Evolutionary conservation across 2,888 invertebrate genomes (phyloP).

Genomic region (Tetropium fuscum): DNA sequence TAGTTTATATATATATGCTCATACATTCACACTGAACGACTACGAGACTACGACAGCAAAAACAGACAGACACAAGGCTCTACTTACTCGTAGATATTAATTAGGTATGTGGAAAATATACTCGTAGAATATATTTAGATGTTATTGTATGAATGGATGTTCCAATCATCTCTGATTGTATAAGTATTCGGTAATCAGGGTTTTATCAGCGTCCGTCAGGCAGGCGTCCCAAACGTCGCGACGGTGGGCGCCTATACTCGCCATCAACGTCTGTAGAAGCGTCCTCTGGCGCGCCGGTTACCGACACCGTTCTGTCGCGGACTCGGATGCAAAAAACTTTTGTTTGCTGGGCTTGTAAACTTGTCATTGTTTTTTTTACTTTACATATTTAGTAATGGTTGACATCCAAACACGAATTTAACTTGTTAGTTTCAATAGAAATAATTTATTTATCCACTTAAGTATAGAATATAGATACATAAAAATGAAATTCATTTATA

Average conservation of each 20-base stretch:
- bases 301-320: constrained; percentile 51
- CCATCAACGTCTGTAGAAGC: constrained; percentile 56
- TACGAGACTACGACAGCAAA: too few relatives aligned
- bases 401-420: too few relatives aligned
- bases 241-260: constrained; percentile 54
- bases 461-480: too few relatives aligned
- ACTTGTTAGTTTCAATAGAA: too few relatives aligned
- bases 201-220: constrained; percentile 55
- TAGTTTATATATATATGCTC: too few relatives aligned
- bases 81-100: too few relatives aligned
- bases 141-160: constrained; percentile 51
- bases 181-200: constrained; percentile 57
- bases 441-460: too few relatives aligned
- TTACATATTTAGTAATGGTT: too few relatives aligned
- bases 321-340: constrained; percentile 52
- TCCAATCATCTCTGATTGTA: constrained; percentile 57
- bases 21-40: too few relatives aligned
- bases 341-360: constrained; percentile 61
- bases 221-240: constrained; percentile 58
- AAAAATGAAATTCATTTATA: too few relatives aligned
- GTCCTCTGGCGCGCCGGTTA: constrained; percentile 66
- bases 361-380: constrained; percentile 60
- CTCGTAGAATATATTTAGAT: constrained; percentile 48
- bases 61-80: too few relatives aligned
- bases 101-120: too few relatives aligned